Evolutionary conservation across 1,140 invertebrate species (phyloP), one percentile per base, ranked within the genome.

Genomic region (Sycophaga agraensis): DNA sequence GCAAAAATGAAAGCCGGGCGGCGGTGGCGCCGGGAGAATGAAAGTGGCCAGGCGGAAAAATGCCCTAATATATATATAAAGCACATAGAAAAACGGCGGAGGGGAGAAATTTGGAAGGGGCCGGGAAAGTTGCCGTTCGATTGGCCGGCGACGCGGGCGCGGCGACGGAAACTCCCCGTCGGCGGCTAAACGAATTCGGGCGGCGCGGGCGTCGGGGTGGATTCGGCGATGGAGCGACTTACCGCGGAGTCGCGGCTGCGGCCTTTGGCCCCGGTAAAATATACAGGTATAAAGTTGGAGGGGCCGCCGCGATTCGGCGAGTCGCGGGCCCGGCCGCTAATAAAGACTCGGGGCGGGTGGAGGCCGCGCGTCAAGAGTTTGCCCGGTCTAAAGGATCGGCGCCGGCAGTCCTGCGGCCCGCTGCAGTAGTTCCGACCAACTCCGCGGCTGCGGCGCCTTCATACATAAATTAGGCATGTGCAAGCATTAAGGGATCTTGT

Each of bases 401-500:
- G 2, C 4, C 3, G 1, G 19, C 3, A 19, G 2, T 17, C 14
- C 5, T 14, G 50, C 50, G 22, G 21, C n/a, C n/a, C n/a, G n/a
- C 8, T 9, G 48, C 4, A 34, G 28, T 40, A 55, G 40, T 54
- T 35, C 17, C 59, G 11, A 37, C 12, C 11, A 55, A 55, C 50
- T 48, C 58, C 42, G 8, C 24, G 0, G 17, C 48, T n/a, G 31
- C 35, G 37, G 8, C 54, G 16, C 16, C 53, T 62, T 56, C 53
- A 62, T 62, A 56, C 60, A 62, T 62, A 62, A 62, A 62, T 62
- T 62, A 62, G 50, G 51, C 51, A 56, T 56, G 60, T 62, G 60
- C 59, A 55, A 61, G 51, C 51, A 61, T 61, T 55, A 61, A 61
- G 50, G 59, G 59, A 55, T 55, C 50, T 61, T 61, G 59, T 54